These are phyloP conservation scores for Dendropsophus ebraccatus DNA, from an alignment of 2,113 vertebrate species.

Conservation along the genomic window DNA sequence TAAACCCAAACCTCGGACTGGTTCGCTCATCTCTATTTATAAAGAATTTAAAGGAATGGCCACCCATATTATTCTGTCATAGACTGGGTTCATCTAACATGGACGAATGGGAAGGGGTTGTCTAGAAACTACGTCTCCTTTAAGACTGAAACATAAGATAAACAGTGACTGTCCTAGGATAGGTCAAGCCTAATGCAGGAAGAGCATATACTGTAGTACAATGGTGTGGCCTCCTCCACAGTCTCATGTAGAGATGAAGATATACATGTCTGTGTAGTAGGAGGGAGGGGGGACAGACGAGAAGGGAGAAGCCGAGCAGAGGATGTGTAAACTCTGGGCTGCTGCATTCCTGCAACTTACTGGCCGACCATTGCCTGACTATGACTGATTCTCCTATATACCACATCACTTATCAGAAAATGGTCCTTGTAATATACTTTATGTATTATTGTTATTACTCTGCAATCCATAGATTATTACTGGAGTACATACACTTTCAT, in stretches of 20 bases:
- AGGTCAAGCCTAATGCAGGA: neutral
- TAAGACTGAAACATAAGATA: too few species aligned
- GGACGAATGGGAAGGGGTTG: too few species aligned
- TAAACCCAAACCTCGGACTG: too few species aligned
- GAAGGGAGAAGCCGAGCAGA: neutral
- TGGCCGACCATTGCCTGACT: neutral
- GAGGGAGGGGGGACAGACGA: conserved; percentile 24
- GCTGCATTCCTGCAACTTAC: neutral
- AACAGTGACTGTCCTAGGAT: too few species aligned
- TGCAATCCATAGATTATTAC: too few species aligned
- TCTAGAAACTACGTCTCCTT: too few species aligned
- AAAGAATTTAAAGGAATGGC: too few species aligned
- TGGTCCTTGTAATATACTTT: neutral
- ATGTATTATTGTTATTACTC: too few species aligned
- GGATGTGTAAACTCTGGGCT: neutral
- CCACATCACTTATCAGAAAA: neutral
- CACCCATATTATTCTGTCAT: too few species aligned
- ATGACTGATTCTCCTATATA: neutral
- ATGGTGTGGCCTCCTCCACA: neutral
- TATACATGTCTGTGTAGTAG: neutral
- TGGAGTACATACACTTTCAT: too few species aligned
- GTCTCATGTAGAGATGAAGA: neutral
- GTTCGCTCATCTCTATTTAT: too few species aligned
- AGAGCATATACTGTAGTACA: neutral
- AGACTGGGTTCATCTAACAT: too few species aligned